Conservation (phyloP, 1,140 invertebrate species). For the Pogonus chalceus region DNA sequence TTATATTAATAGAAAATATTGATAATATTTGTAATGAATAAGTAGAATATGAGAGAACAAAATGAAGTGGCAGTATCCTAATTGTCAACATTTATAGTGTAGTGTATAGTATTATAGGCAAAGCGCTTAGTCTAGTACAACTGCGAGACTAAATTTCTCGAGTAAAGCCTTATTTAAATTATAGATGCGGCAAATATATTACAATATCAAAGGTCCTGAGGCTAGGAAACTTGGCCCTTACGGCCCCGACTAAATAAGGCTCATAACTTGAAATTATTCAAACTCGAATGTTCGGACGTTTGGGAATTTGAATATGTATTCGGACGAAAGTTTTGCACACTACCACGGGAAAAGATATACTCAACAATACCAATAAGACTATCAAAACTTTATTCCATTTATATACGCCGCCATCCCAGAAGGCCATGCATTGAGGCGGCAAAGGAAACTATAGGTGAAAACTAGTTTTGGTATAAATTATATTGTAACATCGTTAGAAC, state of each 20-base stretch:
- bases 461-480: conserved; percentile 6
- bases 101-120: too few species aligned
- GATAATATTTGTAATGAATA: too few species aligned
- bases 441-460: conserved; percentile 4
- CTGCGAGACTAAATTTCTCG: conserved; percentile 1
- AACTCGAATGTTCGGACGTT: conserved; percentile 3
- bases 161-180: conserved; percentile 4
- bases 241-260: not conserved
- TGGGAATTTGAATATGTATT: conserved; percentile 7
- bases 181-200: conserved; percentile 6
- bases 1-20: too few species aligned
- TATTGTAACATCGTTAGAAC: not conserved
- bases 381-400: not conserved
- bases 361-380: not conserved
- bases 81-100: too few species aligned
- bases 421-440: conserved; percentile 2
- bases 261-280: conserved; percentile 1
- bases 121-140: too few species aligned
- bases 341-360: not conserved
- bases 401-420: conserved; percentile 4
- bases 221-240: not conserved
- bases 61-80: too few species aligned
- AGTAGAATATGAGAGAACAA: too few species aligned
- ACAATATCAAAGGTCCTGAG: conserved; percentile 4
- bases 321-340: not conserved